Evolutionary conservation across 2,888 invertebrate genomes (phyloP).

Genomic region (Diarsia rubi): DNA sequence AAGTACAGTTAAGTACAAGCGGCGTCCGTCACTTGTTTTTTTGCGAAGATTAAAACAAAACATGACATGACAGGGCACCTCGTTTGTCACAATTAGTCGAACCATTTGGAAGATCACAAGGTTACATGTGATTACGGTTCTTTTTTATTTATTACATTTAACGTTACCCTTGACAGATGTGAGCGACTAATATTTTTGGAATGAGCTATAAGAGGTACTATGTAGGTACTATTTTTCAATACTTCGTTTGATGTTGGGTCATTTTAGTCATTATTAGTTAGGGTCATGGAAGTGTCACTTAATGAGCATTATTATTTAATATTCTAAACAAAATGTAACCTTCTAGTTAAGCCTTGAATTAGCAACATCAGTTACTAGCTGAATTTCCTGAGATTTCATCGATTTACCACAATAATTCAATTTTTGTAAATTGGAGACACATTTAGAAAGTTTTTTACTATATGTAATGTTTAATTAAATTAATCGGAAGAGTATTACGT

Average conservation of each 20-base stretch:
- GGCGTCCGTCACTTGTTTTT: conserved; percentile 53
- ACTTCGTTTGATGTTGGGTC: neutral
- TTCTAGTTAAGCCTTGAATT: conserved; percentile 15
- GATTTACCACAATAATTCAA: neutral
- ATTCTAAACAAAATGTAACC: neutral
- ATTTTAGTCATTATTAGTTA: conserved; percentile 15
- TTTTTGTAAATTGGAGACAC: too few relatives aligned
- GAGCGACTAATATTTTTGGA: conserved; percentile 22
- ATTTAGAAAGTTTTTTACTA: neutral
- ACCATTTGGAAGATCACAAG: conserved; percentile 60
- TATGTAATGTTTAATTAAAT: conserved; percentile 9
- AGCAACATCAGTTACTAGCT: neutral
- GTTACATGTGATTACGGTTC: conserved; percentile 53
- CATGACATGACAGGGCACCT: conserved; percentile 51
- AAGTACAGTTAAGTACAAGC: conserved; percentile 56
- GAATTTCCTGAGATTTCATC: neutral
- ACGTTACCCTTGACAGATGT: conserved; percentile 51
- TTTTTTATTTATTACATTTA: conserved; percentile 38
- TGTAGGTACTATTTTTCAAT: conserved; percentile 16
- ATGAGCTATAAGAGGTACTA: conserved; percentile 8
- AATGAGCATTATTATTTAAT: conserved; percentile 5
- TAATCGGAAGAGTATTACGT: conserved; percentile 31
- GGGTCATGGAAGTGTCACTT: conserved; percentile 14
- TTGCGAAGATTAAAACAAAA: conserved; percentile 56
- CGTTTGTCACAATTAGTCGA: conserved; percentile 66